These are phyloP conservation scores for Haemorhous mexicanus DNA, from an alignment of 2,113 vertebrate genomes.

Conservation along the genomic window DNA sequence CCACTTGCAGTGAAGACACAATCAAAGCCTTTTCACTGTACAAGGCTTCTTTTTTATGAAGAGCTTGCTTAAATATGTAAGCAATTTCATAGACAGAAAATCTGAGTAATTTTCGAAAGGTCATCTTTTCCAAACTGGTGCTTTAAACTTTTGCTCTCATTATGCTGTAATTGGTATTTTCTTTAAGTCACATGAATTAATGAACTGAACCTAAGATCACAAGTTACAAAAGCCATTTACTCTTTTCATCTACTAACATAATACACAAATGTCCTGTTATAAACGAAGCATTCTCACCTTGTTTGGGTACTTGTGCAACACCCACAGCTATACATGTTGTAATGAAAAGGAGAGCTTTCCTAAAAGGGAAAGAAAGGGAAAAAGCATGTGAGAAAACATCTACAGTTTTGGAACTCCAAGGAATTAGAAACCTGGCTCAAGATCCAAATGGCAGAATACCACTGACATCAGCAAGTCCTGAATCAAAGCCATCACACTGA, in stretches of 20 bases:
- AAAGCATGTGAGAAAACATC: not conserved
- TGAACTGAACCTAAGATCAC: not conserved
- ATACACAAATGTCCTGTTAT: not conserved
- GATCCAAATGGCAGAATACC: not conserved
- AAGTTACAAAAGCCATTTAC: not conserved
- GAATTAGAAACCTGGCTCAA: not conserved
- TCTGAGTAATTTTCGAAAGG: constrained; percentile 73
- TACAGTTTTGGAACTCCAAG: not conserved
- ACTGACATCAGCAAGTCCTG: not conserved
- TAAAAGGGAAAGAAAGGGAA: constrained; percentile 55
- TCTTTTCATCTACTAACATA: not conserved
- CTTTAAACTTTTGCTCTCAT: constrained; percentile 50
- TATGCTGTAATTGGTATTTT: constrained; percentile 33
- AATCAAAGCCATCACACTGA: not conserved
- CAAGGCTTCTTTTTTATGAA: constrained; percentile 73
- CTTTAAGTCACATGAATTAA: not conserved
- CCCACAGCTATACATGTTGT: constrained; percentile 84
- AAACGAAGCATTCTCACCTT: constrained; percentile 69
- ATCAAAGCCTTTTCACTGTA: constrained; percentile 72
- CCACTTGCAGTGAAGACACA: constrained; percentile 75
- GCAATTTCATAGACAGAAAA: constrained; percentile 73
- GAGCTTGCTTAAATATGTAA: constrained; percentile 75
- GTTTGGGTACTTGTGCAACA: constrained; percentile 77
- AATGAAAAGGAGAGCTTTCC: constrained; percentile 87
- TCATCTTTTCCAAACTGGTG: constrained; percentile 70